These are phyloP conservation scores for Tragelaphus strepsiceros DNA, from an alignment of 2,113 vertebrate species.

Conservation along the genomic window DNA sequence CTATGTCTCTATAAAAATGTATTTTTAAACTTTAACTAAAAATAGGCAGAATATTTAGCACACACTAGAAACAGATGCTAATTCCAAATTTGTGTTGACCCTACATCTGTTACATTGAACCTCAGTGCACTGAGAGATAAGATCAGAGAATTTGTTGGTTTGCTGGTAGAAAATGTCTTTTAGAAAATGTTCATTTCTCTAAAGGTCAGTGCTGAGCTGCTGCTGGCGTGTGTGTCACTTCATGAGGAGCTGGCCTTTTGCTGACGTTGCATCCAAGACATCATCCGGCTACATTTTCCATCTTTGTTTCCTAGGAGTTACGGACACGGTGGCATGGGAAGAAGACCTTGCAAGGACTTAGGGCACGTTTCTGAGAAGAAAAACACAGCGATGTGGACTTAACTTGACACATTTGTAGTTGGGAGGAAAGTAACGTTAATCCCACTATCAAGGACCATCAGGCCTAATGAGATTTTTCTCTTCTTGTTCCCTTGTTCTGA, in stretches of 20 bases:
- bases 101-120: neutral
- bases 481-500: neutral
- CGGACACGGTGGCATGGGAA: accelerated
- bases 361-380: neutral
- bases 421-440: constrained; percentile 18
- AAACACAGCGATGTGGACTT: neutral
- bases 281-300: too few species aligned
- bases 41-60: neutral
- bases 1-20: neutral
- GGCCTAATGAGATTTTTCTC: constrained; percentile 30
- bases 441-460: constrained; percentile 30
- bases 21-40: neutral
- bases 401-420: neutral
- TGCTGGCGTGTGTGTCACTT: neutral
- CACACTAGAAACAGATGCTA: neutral
- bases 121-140: neutral
- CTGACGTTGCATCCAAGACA: neutral
- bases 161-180: neutral
- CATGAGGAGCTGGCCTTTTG: neutral
- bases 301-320: neutral
- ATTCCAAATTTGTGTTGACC: neutral
- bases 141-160: neutral
- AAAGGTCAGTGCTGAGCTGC: neutral
- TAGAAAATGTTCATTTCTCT: neutral
- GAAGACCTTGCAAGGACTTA: neutral